Conservation (phyloP, 2,888 invertebrate genomes). For the Limnephilus auricula region DNA sequence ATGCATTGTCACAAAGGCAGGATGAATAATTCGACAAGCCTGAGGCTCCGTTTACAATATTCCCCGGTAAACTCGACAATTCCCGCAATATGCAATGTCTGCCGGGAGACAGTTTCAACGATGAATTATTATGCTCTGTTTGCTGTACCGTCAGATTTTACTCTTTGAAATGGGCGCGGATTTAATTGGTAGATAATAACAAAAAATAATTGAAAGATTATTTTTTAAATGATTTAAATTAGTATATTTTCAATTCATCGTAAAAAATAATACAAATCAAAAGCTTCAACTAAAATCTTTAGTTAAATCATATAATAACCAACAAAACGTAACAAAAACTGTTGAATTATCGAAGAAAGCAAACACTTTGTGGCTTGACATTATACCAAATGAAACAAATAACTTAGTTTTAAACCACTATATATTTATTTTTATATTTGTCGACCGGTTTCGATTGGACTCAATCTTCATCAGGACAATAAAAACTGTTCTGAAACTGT, state of each 20-base stretch:
- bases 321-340: too few relatives aligned
- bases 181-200: neutral
- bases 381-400: too few relatives aligned
- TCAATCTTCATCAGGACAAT: too few relatives aligned
- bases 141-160: slow-evolving; percentile 6
- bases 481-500: too few relatives aligned
- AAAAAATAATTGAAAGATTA: neutral
- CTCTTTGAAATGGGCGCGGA: neutral
- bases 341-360: too few relatives aligned
- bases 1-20: slow-evolving; percentile 19
- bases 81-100: slow-evolving; percentile 30
- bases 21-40: neutral
- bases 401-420: too few relatives aligned
- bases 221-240: neutral
- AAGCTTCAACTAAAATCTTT: too few relatives aligned
- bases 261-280: too few relatives aligned
- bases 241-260: neutral
- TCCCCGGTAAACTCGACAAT: slow-evolving; percentile 25
- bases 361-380: too few relatives aligned
- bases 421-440: too few relatives aligned
- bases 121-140: neutral
- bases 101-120: neutral
- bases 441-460: too few relatives aligned
- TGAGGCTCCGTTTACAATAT: slow-evolving; percentile 17
- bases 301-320: too few relatives aligned